Base-by-base conservation (phyloP, 2,113 vertebrate species). In the Psettodes erumei region DNA sequence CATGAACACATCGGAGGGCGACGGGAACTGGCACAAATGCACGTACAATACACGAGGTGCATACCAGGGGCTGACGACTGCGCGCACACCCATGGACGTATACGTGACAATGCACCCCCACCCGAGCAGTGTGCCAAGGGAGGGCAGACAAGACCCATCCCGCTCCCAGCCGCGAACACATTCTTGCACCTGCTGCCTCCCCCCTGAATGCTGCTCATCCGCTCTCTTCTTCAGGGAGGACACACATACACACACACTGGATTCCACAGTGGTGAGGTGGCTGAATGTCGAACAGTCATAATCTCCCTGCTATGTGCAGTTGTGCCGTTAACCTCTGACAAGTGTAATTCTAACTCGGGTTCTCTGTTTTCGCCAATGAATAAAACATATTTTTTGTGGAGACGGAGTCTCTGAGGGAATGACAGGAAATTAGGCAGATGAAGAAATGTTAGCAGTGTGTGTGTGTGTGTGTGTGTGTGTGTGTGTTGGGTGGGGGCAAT, bases 131-230 rank as follows among this genome's bases (percentile, higher is more conserved):
- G 68, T 75, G 75, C 77, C 81, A 82, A 79, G 79, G 68, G 75
- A 84, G 84, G 84, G 87, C 79, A 86, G 89, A 89, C 86, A 76
- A 71, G 83, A 86, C 75, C 81, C 69, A 71, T 89, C 85, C 89
- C 38, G 61, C 73, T 86, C 69, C 50, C 78, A 79, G 82, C 82
- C 82, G 82, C 84, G 73, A 70, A 90, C 77, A 82, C 83, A 86
- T 88, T 90, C 86, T 71, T 85, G 88, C 90, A 91, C 89, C 92
- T 92, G 91, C 90, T 88, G 82, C 86, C 85, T 81, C 76, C 77
- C 74, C 77, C 65, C 32, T 3, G 30, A 77, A 84, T 56, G 68
- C 81, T 63, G 51, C 83, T 79, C 86, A 79, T 77, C 79, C 32
- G 9, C 82, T 66, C 79, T 78, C 83, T 77, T 86, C 28, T 77